A percentile compares a stretch with the other conserved stretches of the same genome.
Evolutionary conservation across 2,888 invertebrate species (phyloP).

Genomic region (Halocaridina rubra): DNA sequence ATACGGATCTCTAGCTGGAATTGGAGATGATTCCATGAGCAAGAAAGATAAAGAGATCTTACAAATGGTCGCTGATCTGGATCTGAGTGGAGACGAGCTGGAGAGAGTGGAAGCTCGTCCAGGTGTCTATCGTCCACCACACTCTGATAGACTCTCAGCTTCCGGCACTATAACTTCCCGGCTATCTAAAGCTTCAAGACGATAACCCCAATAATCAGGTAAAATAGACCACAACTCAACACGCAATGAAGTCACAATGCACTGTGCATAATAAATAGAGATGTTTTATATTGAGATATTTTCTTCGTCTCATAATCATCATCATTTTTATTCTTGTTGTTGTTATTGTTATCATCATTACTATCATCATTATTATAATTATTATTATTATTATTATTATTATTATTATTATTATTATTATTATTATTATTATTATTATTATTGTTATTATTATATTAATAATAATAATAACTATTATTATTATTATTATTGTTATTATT

Average conservation of each 20-base stretch:
- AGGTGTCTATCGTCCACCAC: constrained; percentile 71
- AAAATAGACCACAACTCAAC: background rate
- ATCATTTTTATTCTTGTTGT: too few relatives aligned
- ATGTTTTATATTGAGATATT: background rate
- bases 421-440: background rate
- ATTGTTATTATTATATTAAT: background rate
- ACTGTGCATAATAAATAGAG: background rate
- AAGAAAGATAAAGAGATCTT: constrained; percentile 77
- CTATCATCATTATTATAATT: background rate
- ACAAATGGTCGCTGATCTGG: constrained; percentile 91
- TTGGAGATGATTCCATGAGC: constrained; percentile 78
- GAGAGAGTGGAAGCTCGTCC: constrained; percentile 77
- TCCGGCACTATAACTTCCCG: constrained; percentile 53
- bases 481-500: background rate
- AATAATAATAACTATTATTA: background rate
- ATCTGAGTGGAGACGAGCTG: constrained; percentile 81
- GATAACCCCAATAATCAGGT: constrained; percentile 17
- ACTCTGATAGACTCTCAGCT: constrained; percentile 44
- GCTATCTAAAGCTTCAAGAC: constrained; percentile 43
- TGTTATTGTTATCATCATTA: background rate
- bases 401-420: background rate
- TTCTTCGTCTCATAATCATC: background rate
- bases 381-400: background rate
- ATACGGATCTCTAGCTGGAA: constrained; percentile 89
- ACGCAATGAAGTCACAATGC: background rate